Percentiles rank a stretch among this genome's conserved stretches.
Evolutionary conservation across 2,113 vertebrate genomes (phyloP).

Genomic region (Chelonoidis abingdonii): DNA sequence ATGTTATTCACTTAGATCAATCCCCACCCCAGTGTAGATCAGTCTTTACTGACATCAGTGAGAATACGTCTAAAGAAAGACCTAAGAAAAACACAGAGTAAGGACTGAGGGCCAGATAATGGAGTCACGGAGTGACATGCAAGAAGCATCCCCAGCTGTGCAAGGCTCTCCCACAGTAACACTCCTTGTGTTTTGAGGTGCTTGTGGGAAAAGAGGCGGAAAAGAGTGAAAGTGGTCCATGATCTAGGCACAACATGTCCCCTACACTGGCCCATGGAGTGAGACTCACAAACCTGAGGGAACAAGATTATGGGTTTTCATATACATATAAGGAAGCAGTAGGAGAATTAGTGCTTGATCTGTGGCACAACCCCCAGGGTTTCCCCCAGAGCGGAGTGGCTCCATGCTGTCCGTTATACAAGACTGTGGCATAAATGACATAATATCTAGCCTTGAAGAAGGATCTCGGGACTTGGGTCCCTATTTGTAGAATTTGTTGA

Average conservation of each 20-base stretch:
- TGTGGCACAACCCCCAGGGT: background rate
- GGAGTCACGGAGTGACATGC: background rate
- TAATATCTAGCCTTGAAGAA: background rate
- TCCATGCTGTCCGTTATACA: background rate
- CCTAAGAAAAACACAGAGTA: background rate
- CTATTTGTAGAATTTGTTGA: background rate
- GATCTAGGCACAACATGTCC: background rate
- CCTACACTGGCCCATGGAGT: background rate
- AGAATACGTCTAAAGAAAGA: background rate
- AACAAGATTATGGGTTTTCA: background rate
- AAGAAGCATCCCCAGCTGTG: fast-evolving
- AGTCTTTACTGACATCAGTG: background rate
- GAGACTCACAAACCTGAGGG: background rate
- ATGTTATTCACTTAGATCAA: too few species aligned
- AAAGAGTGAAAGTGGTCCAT: background rate
- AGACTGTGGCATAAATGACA: fast-evolving
- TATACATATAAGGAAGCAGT: background rate
- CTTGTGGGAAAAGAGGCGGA: background rate
- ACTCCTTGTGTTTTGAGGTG: background rate
- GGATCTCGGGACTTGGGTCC: background rate
- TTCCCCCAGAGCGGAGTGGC: background rate
- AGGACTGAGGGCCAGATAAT: background rate
- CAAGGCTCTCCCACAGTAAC: background rate
- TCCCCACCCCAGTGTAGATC: too few species aligned
- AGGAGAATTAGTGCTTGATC: background rate